Percentiles rank a stretch among this genome's conserved stretches.
phyloP scores from a whole-genome alignment of 92 coral and sea anemone species.

The Porites lobata region DNA sequence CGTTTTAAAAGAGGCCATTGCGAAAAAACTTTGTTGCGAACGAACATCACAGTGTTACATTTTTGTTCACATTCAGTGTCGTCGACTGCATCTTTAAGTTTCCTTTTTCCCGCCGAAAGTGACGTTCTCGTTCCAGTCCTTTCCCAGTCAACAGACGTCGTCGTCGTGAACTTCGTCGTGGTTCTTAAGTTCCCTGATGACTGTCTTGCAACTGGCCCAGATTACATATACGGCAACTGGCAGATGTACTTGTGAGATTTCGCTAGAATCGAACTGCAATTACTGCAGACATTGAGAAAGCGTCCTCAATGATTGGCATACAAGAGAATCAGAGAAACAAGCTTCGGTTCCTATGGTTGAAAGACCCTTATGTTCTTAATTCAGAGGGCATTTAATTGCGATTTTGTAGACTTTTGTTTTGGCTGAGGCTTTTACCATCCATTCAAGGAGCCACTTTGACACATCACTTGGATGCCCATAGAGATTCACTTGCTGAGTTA shows the following conservation, averaged over 20 bases:
- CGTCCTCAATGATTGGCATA: constrained; percentile 9
- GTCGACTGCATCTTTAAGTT: too few species aligned
- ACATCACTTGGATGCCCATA: constrained; percentile 7
- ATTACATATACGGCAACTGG: constrained; percentile 51
- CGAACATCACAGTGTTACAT: too few species aligned
- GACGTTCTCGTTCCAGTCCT: too few species aligned
- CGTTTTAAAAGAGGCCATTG: too few species aligned
- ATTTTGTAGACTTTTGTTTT: constrained; percentile 68
- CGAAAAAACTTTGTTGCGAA: too few species aligned
- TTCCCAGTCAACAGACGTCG: too few species aligned
- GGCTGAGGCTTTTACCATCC: constrained; percentile 71
- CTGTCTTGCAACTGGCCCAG: constrained; percentile 57
- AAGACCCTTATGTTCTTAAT: constrained; percentile 22
- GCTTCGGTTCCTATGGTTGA: constrained; percentile 16
- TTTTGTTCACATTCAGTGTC: too few species aligned
- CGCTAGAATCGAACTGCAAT: constrained; percentile 12
- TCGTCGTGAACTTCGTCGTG: too few species aligned
- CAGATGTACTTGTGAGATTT: constrained; percentile 49
- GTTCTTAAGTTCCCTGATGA: constrained; percentile 49
- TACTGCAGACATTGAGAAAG: constrained; percentile 30
- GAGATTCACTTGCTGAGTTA: neutral
- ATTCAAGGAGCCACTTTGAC: too few species aligned
- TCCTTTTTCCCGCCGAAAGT: too few species aligned
- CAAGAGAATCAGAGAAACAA: neutral
- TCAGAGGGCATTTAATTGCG: constrained; percentile 40